These are phyloP conservation scores for Macrophya annulata DNA, from an alignment of 2,888 invertebrate genomes.

Conservation along the genomic window DNA sequence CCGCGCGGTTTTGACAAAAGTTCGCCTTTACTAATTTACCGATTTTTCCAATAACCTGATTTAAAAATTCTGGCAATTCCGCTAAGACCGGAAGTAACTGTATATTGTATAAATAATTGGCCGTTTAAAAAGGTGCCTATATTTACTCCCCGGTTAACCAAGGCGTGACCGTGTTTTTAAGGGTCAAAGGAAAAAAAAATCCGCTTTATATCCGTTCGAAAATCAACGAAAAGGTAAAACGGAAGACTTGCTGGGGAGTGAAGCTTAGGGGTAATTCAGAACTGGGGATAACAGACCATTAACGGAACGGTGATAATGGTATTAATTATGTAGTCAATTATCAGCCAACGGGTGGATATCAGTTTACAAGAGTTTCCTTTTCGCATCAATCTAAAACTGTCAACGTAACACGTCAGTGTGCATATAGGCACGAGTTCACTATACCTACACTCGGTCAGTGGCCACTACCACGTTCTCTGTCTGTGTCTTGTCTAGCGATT, in stretches of 20 bases:
- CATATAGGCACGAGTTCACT: not conserved
- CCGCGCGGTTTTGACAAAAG: not conserved
- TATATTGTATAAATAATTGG: constrained; percentile 35
- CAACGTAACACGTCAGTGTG: constrained; percentile 58
- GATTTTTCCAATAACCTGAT: not conserved
- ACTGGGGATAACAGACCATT: constrained; percentile 24
- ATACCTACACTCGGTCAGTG: not conserved
- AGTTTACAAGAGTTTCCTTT: constrained; percentile 69
- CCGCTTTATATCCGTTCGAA: not conserved
- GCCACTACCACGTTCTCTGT: not conserved
- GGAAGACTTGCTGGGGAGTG: not conserved
- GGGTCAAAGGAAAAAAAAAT: not conserved
- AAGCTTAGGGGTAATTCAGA: constrained; percentile 12
- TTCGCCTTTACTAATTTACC: not conserved
- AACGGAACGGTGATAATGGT: constrained; percentile 61
- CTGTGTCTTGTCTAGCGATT: constrained; percentile 13
- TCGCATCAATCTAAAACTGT: constrained; percentile 74
- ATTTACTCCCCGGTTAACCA: not conserved
- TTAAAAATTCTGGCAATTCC: not conserved
- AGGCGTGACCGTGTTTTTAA: constrained; percentile 14
- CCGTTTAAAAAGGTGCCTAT: not conserved
- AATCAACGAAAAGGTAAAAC: constrained; percentile 9
- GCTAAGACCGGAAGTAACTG: constrained; percentile 6
- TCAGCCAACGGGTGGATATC: constrained; percentile 67
- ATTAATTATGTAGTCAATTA: constrained; percentile 78